Base-by-base conservation (phyloP, 2,888 invertebrate genomes). In the Cephus sareptanus region DNA sequence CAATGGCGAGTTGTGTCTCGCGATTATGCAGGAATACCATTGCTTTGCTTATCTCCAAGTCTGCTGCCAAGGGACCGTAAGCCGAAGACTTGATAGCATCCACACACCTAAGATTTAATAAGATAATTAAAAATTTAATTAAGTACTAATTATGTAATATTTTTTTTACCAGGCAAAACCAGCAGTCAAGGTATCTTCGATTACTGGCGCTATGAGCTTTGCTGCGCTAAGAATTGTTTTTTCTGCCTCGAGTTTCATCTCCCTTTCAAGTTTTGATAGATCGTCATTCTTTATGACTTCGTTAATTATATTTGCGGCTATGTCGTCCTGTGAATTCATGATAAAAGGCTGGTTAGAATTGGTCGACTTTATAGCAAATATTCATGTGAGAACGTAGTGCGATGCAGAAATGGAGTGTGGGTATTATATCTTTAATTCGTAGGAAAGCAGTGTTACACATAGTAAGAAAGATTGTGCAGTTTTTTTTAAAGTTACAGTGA, bases 81-180 rank as follows among this genome's bases (percentile, higher is more conserved):
- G 95, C 95, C n/a, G 98, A 98, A 74, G 96, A 95, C 89, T 98
- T 97, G 76, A 99, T 96, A 34, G 97, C 95, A 85, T 98, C 98
- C 76, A 98, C 97, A 91, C 99, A 99, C 98, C 98, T 98, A 34
- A 73, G 33, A 35, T 31, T 77, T 69, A 11, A 69, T 34, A 23
- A 30, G 15, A 69, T 13, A 30, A 34, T 11, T 74, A 4, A 79
- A 35, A 31, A 73, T n/a, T 33, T 35, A 13, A n/a, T 11, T 13
- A n/a, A 71, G 35, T 69, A 33, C 37, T 69, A n/a, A 33, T 23
- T 37, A 68, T 34, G 76, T 71, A 1, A 69, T 34, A 13, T 30
- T 37, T 74, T 74, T 77, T 33, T 56, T 71, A 91, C 91, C 91
- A 91, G 37, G 90, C 90, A 80, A 90, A 90, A 75, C 96, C 95